phyloP scores from a whole-genome alignment of 2,113 vertebrate genomes.

The Coptodon bakossiorum region DNA sequence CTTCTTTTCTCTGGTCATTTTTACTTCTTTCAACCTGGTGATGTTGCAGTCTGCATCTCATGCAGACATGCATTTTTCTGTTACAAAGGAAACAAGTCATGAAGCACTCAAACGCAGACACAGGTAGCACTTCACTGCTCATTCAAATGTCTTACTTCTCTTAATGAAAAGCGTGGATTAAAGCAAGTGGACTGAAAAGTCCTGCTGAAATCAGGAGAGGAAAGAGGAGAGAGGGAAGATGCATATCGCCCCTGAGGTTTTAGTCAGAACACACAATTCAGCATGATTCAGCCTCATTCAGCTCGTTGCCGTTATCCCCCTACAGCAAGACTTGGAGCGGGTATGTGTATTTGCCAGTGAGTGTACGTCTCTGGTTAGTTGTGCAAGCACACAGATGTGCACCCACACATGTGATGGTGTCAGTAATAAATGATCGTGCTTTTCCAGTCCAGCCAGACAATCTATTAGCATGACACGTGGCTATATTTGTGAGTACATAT shows the following conservation, averaged over 20 bases:
- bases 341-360: background rate
- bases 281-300: slow-evolving; percentile 27
- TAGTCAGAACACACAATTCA: background rate
- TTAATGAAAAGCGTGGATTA: background rate
- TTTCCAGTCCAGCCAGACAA: background rate
- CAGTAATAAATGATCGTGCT: background rate
- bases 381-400: background rate
- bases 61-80: background rate
- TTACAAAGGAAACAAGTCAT: background rate
- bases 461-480: background rate
- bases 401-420: background rate
- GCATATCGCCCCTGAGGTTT: background rate
- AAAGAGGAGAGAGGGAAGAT: background rate
- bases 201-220: background rate
- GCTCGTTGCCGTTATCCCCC: slow-evolving; percentile 3
- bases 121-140: rapidly evolving
- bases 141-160: background rate
- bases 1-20: background rate
- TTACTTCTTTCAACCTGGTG: rapidly evolving
- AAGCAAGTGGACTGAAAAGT: background rate
- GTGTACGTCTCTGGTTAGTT: background rate
- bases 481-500: rapidly evolving
- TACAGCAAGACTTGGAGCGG: background rate
- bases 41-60: background rate
- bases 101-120: background rate